Evolutionary conservation across 1,140 invertebrate species (phyloP).

Genomic region (Lepidurus couesii): DNA sequence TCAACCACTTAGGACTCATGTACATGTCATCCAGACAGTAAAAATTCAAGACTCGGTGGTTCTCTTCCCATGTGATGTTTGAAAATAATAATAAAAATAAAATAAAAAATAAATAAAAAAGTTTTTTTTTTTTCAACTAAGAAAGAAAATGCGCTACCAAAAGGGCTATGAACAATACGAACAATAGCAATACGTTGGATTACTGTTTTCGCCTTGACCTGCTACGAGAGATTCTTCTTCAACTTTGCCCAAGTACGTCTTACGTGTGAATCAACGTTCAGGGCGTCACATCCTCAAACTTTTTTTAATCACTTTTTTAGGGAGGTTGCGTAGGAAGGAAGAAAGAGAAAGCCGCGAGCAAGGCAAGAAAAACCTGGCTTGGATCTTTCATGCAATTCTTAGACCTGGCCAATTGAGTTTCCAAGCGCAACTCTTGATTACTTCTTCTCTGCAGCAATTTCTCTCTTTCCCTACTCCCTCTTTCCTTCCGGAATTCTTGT

Average conservation of each 20-base stretch:
- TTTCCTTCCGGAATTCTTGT: not conserved
- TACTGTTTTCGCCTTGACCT: not conserved
- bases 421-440: not conserved
- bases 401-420: slow-evolving; percentile 4
- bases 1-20: too few relatives aligned
- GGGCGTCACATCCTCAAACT: not conserved
- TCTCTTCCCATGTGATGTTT: too few relatives aligned
- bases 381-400: slow-evolving; percentile 7
- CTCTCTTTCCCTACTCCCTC: not conserved
- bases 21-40: too few relatives aligned
- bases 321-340: not conserved
- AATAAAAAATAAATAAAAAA: too few relatives aligned
- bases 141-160: too few relatives aligned
- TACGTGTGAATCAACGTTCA: not conserved
- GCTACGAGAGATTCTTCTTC: not conserved
- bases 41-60: too few relatives aligned
- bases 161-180: too few relatives aligned
- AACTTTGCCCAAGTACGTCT: not conserved
- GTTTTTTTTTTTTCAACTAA: too few relatives aligned
- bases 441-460: not conserved
- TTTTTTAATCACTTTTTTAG: not conserved
- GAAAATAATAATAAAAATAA: too few relatives aligned
- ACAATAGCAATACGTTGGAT: not conserved
- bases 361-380: not conserved
- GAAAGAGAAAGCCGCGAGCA: not conserved